phyloP scores from a whole-genome alignment of 1,140 invertebrate species.

The Trachelipus rathkii region DNA sequence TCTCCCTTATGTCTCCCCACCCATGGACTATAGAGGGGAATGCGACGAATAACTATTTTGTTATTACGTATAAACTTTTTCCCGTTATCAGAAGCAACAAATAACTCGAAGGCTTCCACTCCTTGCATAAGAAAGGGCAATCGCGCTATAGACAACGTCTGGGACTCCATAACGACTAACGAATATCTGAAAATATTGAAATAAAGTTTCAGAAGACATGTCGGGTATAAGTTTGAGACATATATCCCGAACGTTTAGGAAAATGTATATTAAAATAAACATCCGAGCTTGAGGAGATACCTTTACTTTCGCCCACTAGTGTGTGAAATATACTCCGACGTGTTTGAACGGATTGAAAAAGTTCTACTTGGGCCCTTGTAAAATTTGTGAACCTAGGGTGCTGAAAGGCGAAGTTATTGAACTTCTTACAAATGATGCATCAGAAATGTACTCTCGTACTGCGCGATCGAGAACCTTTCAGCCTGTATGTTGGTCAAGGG shows the following conservation, averaged over 20 bases:
- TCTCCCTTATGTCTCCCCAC: neutral
- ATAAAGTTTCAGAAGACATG: neutral
- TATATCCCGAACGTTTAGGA: neutral
- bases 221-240: neutral
- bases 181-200: neutral
- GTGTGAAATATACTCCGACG: too few relatives aligned
- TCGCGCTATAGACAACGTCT: neutral
- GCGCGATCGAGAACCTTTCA: too few relatives aligned
- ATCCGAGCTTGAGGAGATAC: neutral
- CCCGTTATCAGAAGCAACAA: neutral
- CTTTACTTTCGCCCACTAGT: too few relatives aligned
- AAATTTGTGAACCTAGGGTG: too few relatives aligned
- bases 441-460: too few relatives aligned
- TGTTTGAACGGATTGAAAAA: too few relatives aligned
- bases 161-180: slow-evolving; percentile 6
- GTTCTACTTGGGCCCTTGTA: too few relatives aligned
- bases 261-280: neutral
- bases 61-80: neutral
- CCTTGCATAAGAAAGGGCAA: neutral
- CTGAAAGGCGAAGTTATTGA: too few relatives aligned
- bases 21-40: neutral
- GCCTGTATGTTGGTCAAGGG: too few relatives aligned
- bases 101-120: neutral
- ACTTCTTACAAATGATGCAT: too few relatives aligned
- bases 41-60: neutral